Base-by-base conservation (phyloP, 2,113 vertebrate species). In the Chaenocephalus aceratus region DNA sequence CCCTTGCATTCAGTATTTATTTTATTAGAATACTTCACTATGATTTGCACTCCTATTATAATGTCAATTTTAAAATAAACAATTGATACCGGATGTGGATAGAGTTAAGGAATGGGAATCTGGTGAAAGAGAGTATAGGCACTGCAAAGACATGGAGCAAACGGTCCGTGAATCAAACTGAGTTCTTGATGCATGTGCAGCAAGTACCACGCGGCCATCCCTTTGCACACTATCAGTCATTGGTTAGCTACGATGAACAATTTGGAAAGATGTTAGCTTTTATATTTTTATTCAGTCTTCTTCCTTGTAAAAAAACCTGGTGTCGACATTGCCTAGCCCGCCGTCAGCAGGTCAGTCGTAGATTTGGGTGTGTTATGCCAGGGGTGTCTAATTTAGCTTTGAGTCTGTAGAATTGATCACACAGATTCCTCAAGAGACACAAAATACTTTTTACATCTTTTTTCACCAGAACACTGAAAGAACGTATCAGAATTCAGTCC, bases 401-500 rank as follows among this genome's bases (percentile, higher is more conserved):
- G 26, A 56, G 4, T 44, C 26, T 41, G 36, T 41, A 41, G 36
- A 41, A 41, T 41, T 41, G 5, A 41, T 41, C 36, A 7, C 3
- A 46, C 13, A n/a, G 45, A 16, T 72, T 57, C 14, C 18, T 41
- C 58, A 15, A 18, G 26, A 59, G 34, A 18, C 30, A 67, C 30
- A 34, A 41, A 41, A 41, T 41, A 41, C 36, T 41, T 41, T 41
- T 41, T 41, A 41, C 36, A 41, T 41, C 36, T 6, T 41, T 41
- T 30, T 41, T 41, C 36, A 41, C 14, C 14, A 15, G 64, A 84
- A 75, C 3, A 59, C 26, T 70, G n/a, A 46, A 66, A 73, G 41
- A 81, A 67, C 44, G 49, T 5, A 53, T 81, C 75, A 64, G 34
- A 71, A 58, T 52, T 58, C 44, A 63, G 65, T 66, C 52, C 21